A percentile compares a stretch with the other conserved stretches of the same genome.
Evolutionary conservation across 2,797 vertebrate species (phyloP).

Genomic region (Lepilemur septentrionalis): DNA sequence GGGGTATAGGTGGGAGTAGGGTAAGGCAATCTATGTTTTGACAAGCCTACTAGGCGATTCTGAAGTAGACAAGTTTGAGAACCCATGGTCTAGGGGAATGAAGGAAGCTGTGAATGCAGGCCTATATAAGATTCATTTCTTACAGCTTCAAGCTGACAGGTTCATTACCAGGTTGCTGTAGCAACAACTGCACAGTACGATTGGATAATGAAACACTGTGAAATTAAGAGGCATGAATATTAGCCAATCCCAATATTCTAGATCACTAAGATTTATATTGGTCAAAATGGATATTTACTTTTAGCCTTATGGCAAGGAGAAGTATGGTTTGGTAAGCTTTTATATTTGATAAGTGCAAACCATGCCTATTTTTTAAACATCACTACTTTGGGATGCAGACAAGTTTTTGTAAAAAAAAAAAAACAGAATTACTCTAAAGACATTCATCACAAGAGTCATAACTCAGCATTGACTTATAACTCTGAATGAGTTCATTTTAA

Average conservation of each 20-base stretch:
- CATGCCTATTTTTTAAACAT: not conserved
- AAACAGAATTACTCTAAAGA: not conserved
- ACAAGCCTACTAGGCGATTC: not conserved
- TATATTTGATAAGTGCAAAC: constrained; percentile 2
- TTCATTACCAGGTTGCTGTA: constrained; percentile 40
- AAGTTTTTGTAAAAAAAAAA: constrained; percentile 8
- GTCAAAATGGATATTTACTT: constrained; percentile 26
- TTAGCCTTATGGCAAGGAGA: constrained; percentile 1
- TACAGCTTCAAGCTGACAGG: not conserved
- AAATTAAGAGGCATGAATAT: constrained; percentile 57
- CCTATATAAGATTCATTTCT: constrained; percentile 24
- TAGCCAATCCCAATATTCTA: constrained; percentile 26
- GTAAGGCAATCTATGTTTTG: not conserved
- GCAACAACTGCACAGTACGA: constrained; percentile 24
- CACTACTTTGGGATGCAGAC: constrained; percentile 36
- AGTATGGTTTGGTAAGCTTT: constrained; percentile 20
- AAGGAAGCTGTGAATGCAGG: not conserved
- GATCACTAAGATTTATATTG: constrained; percentile 47
- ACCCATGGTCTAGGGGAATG: not conserved
- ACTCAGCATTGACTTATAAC: constrained; percentile 17
- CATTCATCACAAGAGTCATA: constrained; percentile 20
- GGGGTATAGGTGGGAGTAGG: no score
- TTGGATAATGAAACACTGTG: constrained; percentile 43
- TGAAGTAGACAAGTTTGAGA: constrained; percentile 7
- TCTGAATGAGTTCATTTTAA: constrained; percentile 31